phyloP scores from a whole-genome alignment of 1,140 invertebrate genomes.

The Neocloeon triangulifer region DNA sequence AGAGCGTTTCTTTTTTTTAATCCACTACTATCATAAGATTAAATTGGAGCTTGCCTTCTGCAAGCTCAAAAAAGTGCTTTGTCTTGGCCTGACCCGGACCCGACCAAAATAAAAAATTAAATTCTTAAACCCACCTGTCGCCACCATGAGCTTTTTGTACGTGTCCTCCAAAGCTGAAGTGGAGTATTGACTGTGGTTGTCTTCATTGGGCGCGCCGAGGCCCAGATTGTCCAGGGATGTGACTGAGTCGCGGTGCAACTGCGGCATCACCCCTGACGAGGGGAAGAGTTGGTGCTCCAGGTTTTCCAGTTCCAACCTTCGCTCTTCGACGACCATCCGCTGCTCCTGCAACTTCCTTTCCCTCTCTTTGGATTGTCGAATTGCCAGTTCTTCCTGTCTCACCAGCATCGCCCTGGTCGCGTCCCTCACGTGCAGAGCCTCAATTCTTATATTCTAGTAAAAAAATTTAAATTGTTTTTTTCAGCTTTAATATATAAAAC shows the following conservation, averaged over 20 bases:
- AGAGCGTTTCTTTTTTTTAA: no score
- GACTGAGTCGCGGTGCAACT: conserved; percentile 9
- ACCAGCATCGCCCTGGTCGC: conserved; percentile 34
- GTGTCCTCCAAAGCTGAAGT: conserved; percentile 33
- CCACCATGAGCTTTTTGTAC: conserved; percentile 45
- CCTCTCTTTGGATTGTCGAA: conserved; percentile 32
- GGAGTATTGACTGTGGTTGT: no score
- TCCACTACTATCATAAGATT: no score
- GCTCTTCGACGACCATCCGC: conserved; percentile 37
- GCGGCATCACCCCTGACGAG: no score
- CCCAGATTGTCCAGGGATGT: conserved; percentile 7
- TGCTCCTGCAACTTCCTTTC: conserved; percentile 31
- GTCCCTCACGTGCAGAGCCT: conserved; percentile 41
- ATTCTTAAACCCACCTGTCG: conserved; percentile 30
- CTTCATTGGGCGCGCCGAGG: no score
- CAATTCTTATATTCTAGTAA: conserved; percentile 30
- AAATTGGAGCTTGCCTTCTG: no score
- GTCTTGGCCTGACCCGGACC: no score
- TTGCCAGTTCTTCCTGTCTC: conserved; percentile 37
- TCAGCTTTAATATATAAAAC: background rate
- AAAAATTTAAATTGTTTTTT: background rate
- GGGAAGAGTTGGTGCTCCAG: conserved; percentile 46
- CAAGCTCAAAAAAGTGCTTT: no score
- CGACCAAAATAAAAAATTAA: conserved; percentile 3
- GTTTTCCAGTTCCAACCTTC: conserved; percentile 40